A percentile compares a stretch with the other conserved stretches of the same genome.
phyloP scores from a whole-genome alignment of 2,113 vertebrate species.

The Himantopus leucocephalus region DNA sequence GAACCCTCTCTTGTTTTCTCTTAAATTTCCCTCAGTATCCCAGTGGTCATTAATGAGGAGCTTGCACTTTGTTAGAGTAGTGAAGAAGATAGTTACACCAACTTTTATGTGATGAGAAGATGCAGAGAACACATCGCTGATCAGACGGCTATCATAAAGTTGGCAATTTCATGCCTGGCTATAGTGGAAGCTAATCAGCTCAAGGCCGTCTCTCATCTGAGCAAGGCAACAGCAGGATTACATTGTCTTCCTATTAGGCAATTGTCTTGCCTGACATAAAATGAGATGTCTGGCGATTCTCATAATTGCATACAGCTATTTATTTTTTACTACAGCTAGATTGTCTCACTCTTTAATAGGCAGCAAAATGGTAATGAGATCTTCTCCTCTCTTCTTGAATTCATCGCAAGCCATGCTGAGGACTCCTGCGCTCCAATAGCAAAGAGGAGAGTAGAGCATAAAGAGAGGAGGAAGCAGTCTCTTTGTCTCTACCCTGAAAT shows the following conservation, averaged over 20 bases:
- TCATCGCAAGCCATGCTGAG: background rate
- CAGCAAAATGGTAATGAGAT: conserved; percentile 21
- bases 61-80: background rate
- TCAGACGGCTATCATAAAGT: background rate
- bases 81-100: background rate
- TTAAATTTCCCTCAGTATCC: background rate
- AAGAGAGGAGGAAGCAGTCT: background rate
- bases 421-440: background rate
- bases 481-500: background rate
- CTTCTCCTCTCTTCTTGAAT: background rate
- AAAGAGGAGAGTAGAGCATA: background rate
- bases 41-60: background rate
- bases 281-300: conserved; percentile 22
- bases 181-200: background rate
- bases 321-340: background rate
- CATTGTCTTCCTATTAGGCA: conserved; percentile 21
- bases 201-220: background rate
- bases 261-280: conserved; percentile 10
- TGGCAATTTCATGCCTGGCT: background rate
- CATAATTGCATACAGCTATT: conserved; percentile 24
- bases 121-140: background rate
- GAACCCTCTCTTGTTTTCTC: background rate
- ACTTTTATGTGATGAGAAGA: background rate
- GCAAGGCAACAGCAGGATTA: background rate
- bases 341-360: conserved; percentile 14